phyloP scores from a whole-genome alignment of 37 sponge, comb jelly and placozoan genomes.

The Haliclona indistincta region DNA sequence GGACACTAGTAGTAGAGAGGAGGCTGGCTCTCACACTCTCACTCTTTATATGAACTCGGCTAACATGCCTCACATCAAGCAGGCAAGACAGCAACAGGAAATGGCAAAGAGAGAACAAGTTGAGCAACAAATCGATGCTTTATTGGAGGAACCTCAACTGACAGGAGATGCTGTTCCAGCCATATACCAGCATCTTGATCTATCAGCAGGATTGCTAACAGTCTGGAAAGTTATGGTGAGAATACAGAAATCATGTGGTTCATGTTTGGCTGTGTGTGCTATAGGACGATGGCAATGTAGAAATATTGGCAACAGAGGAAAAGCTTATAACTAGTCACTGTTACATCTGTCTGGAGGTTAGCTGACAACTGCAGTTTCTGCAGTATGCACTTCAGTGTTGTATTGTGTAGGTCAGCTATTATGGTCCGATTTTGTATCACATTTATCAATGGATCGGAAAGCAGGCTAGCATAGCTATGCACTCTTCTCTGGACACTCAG shows the following conservation, averaged over 20 bases:
- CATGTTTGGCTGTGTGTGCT: slow-evolving; percentile 32
- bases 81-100: slow-evolving; percentile 18
- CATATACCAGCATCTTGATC: slow-evolving; percentile 12
- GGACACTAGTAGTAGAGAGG: slow-evolving; percentile 6
- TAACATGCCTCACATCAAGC: slow-evolving; percentile 36
- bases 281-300: slow-evolving; percentile 8
- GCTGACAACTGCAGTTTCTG: not conserved
- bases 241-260: not conserved
- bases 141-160: slow-evolving; percentile 21
- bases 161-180: slow-evolving; percentile 9
- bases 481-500: slow-evolving; percentile 20
- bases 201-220: not conserved
- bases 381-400: not conserved
- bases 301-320: slow-evolving; percentile 4
- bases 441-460: slow-evolving; percentile 51
- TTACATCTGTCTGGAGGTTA: slow-evolving; percentile 20
- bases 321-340: slow-evolving; percentile 5
- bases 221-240: slow-evolving; percentile 43
- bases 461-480: slow-evolving; percentile 4
- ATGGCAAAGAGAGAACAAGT: slow-evolving; percentile 15
- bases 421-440: slow-evolving; percentile 42
- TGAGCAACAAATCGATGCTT: slow-evolving; percentile 8
- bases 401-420: not conserved
- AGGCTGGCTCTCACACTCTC: not conserved
- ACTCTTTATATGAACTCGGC: slow-evolving; percentile 45